Base-by-base conservation (phyloP, 2,113 vertebrate species). In the Myocastor coypus region DNA sequence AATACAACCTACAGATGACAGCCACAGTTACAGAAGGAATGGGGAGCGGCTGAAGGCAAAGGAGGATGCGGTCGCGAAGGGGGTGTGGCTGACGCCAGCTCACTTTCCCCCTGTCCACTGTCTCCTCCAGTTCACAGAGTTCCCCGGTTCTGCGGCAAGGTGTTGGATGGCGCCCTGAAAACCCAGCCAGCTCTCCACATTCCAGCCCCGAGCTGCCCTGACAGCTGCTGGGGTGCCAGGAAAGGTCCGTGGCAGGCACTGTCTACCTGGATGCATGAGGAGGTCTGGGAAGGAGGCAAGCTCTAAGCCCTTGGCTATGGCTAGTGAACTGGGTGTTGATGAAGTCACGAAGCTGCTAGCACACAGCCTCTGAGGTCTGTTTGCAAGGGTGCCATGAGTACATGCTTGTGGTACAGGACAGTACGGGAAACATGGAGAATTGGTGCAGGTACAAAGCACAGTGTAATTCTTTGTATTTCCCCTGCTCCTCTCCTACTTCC, bases 71-170 rank as follows among this genome's bases (percentile, higher is more conserved):
- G 64, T 37, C 81, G 22, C 13, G 4, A 7, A 4, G 20, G 2
- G 14, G 28, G n/a, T 26, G 24, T 28, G 9, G 7, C 9, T 5
- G 19, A 30, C 26, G 26, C 12, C 52, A 1, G 2, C 13, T 42
- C 20, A 1, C 3, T 16, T 78, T 20, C 4, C 30, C 22, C 32
- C 73, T 2, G 32, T 32, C 12, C 24, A 3, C 16, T 1, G 0
- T 59, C n/a, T 46, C 22, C 42, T 66, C 66, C 75, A 46, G 12
- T 32, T 12, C 0, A 0, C 19, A 10, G 0, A 32, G 17, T 20
- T 17, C 34, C 12, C 5, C 34, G 1, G 0, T 42, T 50, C 85
- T 32, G 12, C 1, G 20, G 28, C 13, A 24, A 28, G 28, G 42
- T 22, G 61, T 4, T 2, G 6, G 55, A 7, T 9, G 69, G 4